Evolutionary conservation across 2,113 vertebrate genomes (phyloP), one percentile per base, ranked within the genome.

Genomic region (Gallinago media): DNA sequence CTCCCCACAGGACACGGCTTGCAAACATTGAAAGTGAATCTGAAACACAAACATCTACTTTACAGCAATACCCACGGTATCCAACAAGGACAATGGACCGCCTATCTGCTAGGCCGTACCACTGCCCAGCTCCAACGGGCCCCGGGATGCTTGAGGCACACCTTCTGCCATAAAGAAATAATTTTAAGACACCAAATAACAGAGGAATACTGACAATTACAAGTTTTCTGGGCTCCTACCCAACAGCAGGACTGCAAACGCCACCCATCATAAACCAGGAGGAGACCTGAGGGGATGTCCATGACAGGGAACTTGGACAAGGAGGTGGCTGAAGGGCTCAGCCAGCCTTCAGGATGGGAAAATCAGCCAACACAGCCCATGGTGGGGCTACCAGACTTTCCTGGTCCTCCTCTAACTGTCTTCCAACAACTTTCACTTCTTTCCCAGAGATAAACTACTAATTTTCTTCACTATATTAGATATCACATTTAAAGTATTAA

Each of bases 291-390:
- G 34, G 44, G 62, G 9, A 46, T 2, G 42, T 18, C 66, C 26
- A 9, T 42, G 58, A 47, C 0, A 49, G 36, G 9, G 7, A 58
- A 55, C 7, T 36, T 6, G 3, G 14, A 2, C 12, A 14, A 1
- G 2, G 40, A 63, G 50, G 52, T 13, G 40, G 42, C 71, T 46
- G 50, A 18, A 21, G 12, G 4, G 4, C 9, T 17, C 36, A 23
- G 32, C 5, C 50, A 36, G 55, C 9, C 3, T 0, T 2, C 21
- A 21, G 44, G 55, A 42, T 22, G 55, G 59, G 49, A 82, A 68
- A 71, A 10, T 34, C 73, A 72, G 52, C 16, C 21, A 27, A 40
- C 29, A 42, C 54, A 58, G 40, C 52, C 27, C 50, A 32, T 5
- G 0, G 63, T 29, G 25, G 10, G 31, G 26, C 67, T 36, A 55